Conservation (phyloP, 2,797 vertebrate species). For the Gadopsis bispinosus region DNA sequence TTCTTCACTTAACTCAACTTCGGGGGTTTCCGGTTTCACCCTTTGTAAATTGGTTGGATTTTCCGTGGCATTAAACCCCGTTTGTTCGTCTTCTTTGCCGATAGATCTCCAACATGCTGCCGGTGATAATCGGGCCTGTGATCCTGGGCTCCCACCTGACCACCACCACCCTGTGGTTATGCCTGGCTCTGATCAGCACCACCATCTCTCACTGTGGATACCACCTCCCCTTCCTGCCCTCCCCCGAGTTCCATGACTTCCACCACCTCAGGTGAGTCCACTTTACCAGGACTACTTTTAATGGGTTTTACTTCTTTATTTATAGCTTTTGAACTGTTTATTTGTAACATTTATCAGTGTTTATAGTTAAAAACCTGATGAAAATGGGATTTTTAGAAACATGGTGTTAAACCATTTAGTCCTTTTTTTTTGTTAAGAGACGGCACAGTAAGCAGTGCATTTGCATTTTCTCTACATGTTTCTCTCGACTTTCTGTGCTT, state of each 20-base stretch:
- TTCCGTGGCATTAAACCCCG: background rate
- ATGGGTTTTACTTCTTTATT: background rate
- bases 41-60: background rate
- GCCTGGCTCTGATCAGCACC: conserved; percentile 86
- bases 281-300: background rate
- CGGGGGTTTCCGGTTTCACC: too few relatives aligned
- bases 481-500: background rate
- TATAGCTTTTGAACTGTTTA: background rate
- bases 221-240: conserved; percentile 95
- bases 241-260: conserved; percentile 95
- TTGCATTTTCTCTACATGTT: background rate
- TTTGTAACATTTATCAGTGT: background rate
- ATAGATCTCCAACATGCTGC: conserved; percentile 91
- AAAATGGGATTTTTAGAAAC: background rate
- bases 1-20: too few relatives aligned
- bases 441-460: background rate
- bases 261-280: conserved; percentile 92
- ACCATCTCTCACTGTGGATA: conserved; percentile 94
- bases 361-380: background rate
- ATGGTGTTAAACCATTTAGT: too few relatives aligned
- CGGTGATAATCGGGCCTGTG: conserved; percentile 86
- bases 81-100: background rate
- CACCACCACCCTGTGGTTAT: conserved; percentile 88
- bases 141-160: conserved; percentile 90
- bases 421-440: too few relatives aligned